Evolutionary conservation across 2,797 vertebrate species (phyloP), one percentile per base, ranked within the genome.

Genomic region (Ambastaia sidthimunki): DNA sequence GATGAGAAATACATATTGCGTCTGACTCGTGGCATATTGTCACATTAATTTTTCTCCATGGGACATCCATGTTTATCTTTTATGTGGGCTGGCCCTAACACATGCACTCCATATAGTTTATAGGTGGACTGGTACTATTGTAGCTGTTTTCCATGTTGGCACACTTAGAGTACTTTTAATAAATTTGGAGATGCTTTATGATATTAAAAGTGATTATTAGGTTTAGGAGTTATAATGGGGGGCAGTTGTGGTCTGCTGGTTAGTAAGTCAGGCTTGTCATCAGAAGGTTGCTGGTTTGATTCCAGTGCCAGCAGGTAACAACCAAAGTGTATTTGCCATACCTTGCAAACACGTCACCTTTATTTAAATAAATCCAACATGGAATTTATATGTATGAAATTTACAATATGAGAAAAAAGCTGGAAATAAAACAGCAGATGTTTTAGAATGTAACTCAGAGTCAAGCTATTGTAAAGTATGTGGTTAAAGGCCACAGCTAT

Each of bases 401-500:
- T 25, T 50, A 18, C 16, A 52, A 6, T 4, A 28, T 31, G 1
- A 50, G 48, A n/a, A 3, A 9, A 12, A 59, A 55, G 9, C n/a
- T 19, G 9, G 18, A 25, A 25, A 59, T 59, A 59, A 59, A 25
- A 23, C 21, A 23, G 55, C 21, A 23, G 21, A 59, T 21, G 3
- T 31, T 23, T 10, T 12, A 34, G 10, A 60, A 75, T 11, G 15
- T 10, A 44, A 48, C 23, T 59, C 59, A 65, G 7, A 59, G 31
- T 77, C 52, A 69, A 59, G 55, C 52, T 68, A 69, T 48, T 47
- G 23, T 77, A 19, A 16, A 65, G 47, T 62, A n/a, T 69, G 77
- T 67, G 31, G 57, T 81, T 47, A 77, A 78, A 76, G 25, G 65
- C 23, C 59, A 71, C n/a, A 48, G 52, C 16, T 31, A 23, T 59